Conservation (phyloP, 1,140 invertebrate genomes). For the Formica exsecta region DNA sequence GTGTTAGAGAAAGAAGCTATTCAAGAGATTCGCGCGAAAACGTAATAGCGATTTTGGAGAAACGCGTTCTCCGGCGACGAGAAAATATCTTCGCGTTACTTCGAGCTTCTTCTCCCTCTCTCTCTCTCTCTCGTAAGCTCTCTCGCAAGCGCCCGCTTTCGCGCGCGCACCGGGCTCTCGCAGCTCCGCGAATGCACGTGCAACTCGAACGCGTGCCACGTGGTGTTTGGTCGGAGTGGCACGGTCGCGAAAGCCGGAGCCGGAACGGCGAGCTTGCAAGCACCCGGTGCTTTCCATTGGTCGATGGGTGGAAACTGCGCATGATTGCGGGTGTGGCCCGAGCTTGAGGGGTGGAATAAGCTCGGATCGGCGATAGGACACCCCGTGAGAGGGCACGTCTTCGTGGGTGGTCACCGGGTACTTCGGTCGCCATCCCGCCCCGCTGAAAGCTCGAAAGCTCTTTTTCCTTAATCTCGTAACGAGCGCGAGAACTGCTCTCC, state of each 20-base stretch:
- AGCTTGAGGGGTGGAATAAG: constrained; percentile 80
- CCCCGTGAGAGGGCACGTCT: constrained; percentile 80
- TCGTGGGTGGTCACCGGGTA: constrained; percentile 77
- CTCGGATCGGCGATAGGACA: constrained; percentile 83
- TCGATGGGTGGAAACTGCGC: constrained; percentile 84
- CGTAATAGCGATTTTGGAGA: not conserved
- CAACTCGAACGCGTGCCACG: constrained; percentile 84
- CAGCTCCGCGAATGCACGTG: constrained; percentile 83
- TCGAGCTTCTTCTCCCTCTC: not conserved
- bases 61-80: not conserved
- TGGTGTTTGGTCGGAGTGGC: constrained; percentile 81
- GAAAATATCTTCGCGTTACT: not conserved
- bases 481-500: constrained; percentile 69
- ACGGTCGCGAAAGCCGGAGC: constrained; percentile 62
- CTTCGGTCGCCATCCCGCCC: constrained; percentile 66
- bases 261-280: constrained; percentile 80
- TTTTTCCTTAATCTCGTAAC: constrained; percentile 76
- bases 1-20: constrained; percentile 11
- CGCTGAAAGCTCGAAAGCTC: constrained; percentile 58
- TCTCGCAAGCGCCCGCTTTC: constrained; percentile 50
- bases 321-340: constrained; percentile 83
- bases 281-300: constrained; percentile 82
- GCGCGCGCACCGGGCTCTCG: constrained; percentile 70
- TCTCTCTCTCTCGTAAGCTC: constrained; percentile 53
- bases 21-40: not conserved